phyloP scores from a whole-genome alignment of 2,888 invertebrate species.

The Germaria angustata region DNA sequence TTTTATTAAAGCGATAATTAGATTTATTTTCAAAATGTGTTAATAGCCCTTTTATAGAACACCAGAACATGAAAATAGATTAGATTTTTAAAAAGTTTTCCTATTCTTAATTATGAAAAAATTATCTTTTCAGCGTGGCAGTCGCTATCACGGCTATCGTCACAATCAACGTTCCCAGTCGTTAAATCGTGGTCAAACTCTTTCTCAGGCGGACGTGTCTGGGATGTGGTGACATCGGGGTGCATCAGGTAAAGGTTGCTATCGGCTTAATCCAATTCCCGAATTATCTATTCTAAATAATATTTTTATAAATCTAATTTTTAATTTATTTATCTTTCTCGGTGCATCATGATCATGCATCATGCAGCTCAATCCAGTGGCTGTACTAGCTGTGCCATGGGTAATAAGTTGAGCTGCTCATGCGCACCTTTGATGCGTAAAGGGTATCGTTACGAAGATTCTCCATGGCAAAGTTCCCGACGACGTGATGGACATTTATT shows the following conservation, averaged over 20 bases:
- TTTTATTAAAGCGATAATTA: too few species aligned
- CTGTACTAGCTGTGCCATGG: slow-evolving; percentile 88
- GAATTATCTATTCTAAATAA: not conserved
- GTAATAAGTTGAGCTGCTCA: slow-evolving; percentile 98
- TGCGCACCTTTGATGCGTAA: slow-evolving; percentile 98
- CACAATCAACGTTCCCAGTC: slow-evolving; percentile 88
- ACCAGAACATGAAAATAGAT: too few species aligned
- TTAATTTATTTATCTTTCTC: not conserved
- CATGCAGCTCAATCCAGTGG: slow-evolving; percentile 79
- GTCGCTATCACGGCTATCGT: slow-evolving; percentile 82
- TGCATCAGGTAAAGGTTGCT: slow-evolving; percentile 83
- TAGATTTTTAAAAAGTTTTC: too few species aligned
- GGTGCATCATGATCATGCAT: not conserved
- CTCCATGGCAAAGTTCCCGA: slow-evolving; percentile 95
- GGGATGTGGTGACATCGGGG: slow-evolving; percentile 91
- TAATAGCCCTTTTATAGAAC: too few species aligned
- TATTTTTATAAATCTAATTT: not conserved
- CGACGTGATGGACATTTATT: slow-evolving; percentile 92
- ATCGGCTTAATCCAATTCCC: slow-evolving; percentile 36
- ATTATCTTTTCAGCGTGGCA: slow-evolving; percentile 83
- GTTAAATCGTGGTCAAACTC: slow-evolving; percentile 86
- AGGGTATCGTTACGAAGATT: slow-evolving; percentile 96
- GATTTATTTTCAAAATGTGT: too few species aligned
- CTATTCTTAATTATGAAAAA: too few species aligned
- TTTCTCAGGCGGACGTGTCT: slow-evolving; percentile 84